Percentiles rank a stretch among this genome's conserved stretches.
phyloP scores from a whole-genome alignment of 2,797 vertebrate genomes.

The Cichlasoma orientale region DNA sequence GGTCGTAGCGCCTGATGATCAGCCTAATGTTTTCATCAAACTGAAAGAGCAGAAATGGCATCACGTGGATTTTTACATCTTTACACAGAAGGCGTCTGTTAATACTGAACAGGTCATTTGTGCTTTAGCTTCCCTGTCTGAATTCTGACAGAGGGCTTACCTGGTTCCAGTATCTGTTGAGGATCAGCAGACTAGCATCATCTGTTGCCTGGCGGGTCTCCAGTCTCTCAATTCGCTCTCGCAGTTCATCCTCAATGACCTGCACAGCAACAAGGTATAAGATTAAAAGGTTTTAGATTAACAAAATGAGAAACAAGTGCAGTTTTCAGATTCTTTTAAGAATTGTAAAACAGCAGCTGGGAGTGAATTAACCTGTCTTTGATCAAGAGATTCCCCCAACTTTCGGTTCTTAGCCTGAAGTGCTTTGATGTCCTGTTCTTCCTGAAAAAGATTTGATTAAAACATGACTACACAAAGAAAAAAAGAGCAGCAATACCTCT shows the following conservation, averaged over 20 bases:
- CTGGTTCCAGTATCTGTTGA: conserved; percentile 98
- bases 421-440: conserved; percentile 95
- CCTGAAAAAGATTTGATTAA: conserved; percentile 74
- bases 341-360: background rate
- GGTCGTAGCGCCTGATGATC: conserved; percentile 88
- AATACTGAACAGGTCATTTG: background rate
- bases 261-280: conserved; percentile 55
- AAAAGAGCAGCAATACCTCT: background rate
- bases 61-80: background rate
- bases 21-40: conserved; percentile 95
- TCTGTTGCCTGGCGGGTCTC: conserved; percentile 95
- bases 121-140: background rate
- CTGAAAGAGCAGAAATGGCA: conserved; percentile 65
- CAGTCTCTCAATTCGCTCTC: conserved; percentile 93
- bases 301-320: background rate
- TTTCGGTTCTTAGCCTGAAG: conserved; percentile 96
- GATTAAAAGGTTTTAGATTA: background rate
- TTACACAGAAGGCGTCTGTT: background rate
- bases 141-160: conserved; percentile 64
- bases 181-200: conserved; percentile 93
- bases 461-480: background rate
- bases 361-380: conserved; percentile 84
- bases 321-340: background rate
- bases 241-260: conserved; percentile 94
- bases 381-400: conserved; percentile 92